phyloP scores from a whole-genome alignment of 2,888 invertebrate species.

The Lithophane leautieri region DNA sequence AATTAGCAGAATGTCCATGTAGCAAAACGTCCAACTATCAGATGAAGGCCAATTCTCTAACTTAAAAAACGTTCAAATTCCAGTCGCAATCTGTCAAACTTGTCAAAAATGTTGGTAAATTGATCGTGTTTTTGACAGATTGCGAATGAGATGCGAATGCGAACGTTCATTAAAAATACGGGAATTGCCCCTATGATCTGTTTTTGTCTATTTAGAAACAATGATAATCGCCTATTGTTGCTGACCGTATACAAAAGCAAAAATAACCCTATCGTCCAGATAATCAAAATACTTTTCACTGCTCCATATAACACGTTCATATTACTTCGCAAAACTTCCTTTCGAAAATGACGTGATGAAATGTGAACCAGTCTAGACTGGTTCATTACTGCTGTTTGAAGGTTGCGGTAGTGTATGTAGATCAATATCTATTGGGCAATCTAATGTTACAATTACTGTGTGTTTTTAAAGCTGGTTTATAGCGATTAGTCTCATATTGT shows the following conservation, averaged over 20 bases:
- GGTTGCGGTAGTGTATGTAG: conserved; percentile 65
- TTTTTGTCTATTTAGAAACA: neutral
- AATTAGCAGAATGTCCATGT: too few relatives aligned
- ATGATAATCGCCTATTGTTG: too few relatives aligned
- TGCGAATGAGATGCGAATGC: too few relatives aligned
- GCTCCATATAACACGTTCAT: neutral
- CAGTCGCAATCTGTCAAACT: too few relatives aligned
- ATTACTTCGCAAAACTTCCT: conserved; percentile 43
- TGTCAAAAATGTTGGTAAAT: too few relatives aligned
- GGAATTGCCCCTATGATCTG: too few relatives aligned
- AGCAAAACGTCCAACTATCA: too few relatives aligned
- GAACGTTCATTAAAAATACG: too few relatives aligned
- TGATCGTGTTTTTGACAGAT: too few relatives aligned
- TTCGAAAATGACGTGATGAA: conserved; percentile 65
- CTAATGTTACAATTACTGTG: conserved; percentile 44
- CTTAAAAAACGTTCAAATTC: too few relatives aligned
- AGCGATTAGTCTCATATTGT: neutral
- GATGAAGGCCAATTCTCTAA: too few relatives aligned
- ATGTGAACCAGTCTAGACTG: conserved; percentile 63
- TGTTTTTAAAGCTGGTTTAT: neutral
- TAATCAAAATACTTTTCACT: conserved; percentile 5
- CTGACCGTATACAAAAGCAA: neutral
- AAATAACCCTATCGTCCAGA: neutral
- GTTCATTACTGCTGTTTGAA: conserved; percentile 67
- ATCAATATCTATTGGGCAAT: conserved; percentile 70